Percentiles rank a stretch among this genome's conserved stretches.
phyloP scores from a whole-genome alignment of 2,113 vertebrate genomes.

The Anthoscopus minutus region DNA sequence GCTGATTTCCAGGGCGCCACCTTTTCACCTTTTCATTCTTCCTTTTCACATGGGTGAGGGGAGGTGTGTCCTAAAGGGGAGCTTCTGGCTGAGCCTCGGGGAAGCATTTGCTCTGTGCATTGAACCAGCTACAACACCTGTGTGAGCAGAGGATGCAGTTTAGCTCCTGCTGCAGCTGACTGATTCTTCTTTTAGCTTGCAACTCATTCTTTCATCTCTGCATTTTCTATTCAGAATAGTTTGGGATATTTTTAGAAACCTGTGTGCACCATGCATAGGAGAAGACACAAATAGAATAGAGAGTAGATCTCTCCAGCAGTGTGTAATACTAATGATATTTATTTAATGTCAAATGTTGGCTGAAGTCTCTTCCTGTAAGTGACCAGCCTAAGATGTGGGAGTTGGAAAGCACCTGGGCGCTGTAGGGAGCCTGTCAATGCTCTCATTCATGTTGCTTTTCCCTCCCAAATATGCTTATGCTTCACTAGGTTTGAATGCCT shows the following conservation, averaged over 20 bases:
- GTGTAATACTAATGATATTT: not conserved
- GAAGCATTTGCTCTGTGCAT: not conserved
- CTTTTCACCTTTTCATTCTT: not conserved
- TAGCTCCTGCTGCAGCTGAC: not conserved
- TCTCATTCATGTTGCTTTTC: constrained; percentile 61
- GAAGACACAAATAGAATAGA: not conserved
- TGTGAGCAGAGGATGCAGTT: not conserved
- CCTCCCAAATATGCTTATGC: constrained; percentile 8
- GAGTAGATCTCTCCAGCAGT: not conserved
- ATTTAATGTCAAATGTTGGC: not conserved
- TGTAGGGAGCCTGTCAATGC: not conserved
- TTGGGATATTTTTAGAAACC: not conserved
- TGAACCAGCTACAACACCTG: not conserved
- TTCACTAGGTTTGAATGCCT: constrained; percentile 25
- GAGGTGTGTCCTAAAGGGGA: not conserved
- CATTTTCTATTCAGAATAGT: not conserved
- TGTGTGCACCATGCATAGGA: not conserved
- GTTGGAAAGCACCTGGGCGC: constrained; percentile 23
- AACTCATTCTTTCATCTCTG: not conserved
- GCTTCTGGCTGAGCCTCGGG: not conserved
- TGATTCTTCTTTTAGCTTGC: not conserved
- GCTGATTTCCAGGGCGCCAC: not conserved
- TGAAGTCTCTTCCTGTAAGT: not conserved
- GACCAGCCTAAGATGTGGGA: not conserved
- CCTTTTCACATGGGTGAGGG: not conserved